A percentile compares a stretch with the other conserved stretches of the same genome.
Evolutionary conservation across 2,113 vertebrate species (phyloP).

Genomic region (Neotoma lepida): DNA sequence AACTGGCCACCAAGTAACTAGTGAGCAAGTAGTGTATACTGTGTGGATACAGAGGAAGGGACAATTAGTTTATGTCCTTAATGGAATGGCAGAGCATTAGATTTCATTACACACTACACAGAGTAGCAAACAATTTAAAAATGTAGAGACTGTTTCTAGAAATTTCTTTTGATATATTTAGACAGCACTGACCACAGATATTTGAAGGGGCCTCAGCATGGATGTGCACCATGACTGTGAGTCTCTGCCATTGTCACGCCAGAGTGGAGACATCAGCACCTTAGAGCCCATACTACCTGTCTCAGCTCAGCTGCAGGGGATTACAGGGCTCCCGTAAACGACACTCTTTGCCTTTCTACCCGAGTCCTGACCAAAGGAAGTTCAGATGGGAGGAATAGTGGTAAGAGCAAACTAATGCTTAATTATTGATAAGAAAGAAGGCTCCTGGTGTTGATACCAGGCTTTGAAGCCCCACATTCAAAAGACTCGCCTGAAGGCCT

Average conservation of each 20-base stretch:
- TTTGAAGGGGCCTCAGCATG: not conserved
- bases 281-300: not conserved
- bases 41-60: not conserved
- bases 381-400: not conserved
- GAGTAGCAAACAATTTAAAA: not conserved
- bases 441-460: not conserved
- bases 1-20: not conserved
- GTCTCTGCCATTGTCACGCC: not conserved
- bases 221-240: not conserved
- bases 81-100: not conserved
- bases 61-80: too few relatives aligned
- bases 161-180: not conserved
- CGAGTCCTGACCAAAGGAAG: not conserved
- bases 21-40: not conserved
- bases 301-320: not conserved
- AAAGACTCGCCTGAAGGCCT: not conserved
- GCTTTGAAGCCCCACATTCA: not conserved
- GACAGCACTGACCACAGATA: not conserved
- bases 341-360: not conserved
- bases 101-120: not conserved
- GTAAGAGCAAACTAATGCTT: conserved; percentile 17
- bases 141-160: not conserved
- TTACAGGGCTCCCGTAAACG: not conserved
- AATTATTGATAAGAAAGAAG: not conserved
- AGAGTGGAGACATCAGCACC: not conserved